Evolutionary conservation across 2,113 vertebrate genomes (phyloP), one percentile per base, ranked within the genome.

Genomic region (Cyprinus carpio): DNA sequence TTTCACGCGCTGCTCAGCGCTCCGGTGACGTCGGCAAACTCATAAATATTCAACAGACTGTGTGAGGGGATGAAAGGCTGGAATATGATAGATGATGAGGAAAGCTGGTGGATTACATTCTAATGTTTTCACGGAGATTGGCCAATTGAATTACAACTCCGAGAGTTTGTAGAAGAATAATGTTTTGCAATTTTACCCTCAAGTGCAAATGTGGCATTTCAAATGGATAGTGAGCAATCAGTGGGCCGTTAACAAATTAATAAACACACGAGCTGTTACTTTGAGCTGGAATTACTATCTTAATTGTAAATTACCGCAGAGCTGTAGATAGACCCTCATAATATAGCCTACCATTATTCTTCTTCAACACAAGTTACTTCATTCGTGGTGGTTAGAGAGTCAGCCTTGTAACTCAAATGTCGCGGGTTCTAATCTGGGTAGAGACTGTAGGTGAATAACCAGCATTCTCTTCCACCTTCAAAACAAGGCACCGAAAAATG

Each of bases 41-140:
- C 93, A 94, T 94, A 91, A 93, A 94, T 95, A 94, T 93, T 91
- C 91, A 94, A 51, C 78, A 81, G 83, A 84, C 40, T 84, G 75
- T 71, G 78, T 8, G 62, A 81, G 76, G 84, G 49, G 72, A 85
- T 65, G 75, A 75, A 81, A 89, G n/a, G 87, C 77, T 87, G 29
- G 82, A 87, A 92, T 76, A 90, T 85, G 78, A 75, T 65, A 72
- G 84, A 85, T 81, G 84, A 81, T 81, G 65, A 40, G 75, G 64
- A 85, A 23, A 58, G 65, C 54, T 31, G 65, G 34, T 75, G 69
- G 78, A 74, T 80, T 81, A 25, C 34, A 37, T 29, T 58, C 40
- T 81, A 62, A 72, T 43, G 75, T 27, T 71, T 86, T 77, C 13
- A 40, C 23, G 54, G n/a, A 43, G 75, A 18, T 58, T 86, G 74